A percentile compares a stretch with the other conserved stretches of the same genome.
phyloP scores from a whole-genome alignment of 2,113 vertebrate species.

The Enhydra lutris region DNA sequence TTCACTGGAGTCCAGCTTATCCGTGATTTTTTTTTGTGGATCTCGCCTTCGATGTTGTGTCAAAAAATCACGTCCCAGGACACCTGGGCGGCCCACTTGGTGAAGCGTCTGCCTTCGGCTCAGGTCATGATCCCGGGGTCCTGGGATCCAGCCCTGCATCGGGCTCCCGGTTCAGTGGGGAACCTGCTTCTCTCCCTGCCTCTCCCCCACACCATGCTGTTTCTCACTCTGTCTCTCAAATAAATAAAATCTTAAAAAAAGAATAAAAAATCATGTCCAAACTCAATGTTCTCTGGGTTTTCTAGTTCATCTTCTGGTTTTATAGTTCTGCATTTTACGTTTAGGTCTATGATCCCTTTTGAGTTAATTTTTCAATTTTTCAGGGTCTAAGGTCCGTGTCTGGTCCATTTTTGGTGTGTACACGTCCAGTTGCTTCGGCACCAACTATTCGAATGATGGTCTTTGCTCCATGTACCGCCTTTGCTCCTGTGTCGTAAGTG shows the following conservation, averaged over 20 bases:
- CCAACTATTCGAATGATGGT: neutral
- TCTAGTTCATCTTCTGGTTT: neutral
- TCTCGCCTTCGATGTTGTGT: neutral
- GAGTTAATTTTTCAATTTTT: neutral
- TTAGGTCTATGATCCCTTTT: neutral
- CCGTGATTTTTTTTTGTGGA: neutral
- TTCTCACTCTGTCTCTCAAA: too few relatives aligned
- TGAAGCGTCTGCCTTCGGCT: too few relatives aligned
- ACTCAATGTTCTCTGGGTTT: neutral
- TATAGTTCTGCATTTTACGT: neutral
- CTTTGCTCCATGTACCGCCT: neutral
- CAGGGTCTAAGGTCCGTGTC: neutral
- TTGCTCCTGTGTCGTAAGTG: neutral
- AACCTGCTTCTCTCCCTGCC: too few relatives aligned
- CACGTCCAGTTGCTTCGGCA: neutral
- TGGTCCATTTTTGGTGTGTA: neutral
- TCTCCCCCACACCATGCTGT: too few relatives aligned
- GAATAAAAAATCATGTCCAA: neutral
- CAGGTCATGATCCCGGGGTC: too few relatives aligned
- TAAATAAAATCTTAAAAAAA: too few relatives aligned
- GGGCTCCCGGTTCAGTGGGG: too few relatives aligned
- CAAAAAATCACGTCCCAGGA: too few relatives aligned
- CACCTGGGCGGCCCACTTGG: too few relatives aligned
- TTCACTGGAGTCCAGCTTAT: neutral
- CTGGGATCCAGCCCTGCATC: too few relatives aligned